Conservation (phyloP, 1,140 invertebrate genomes). For the Cydia fagiglandana region DNA sequence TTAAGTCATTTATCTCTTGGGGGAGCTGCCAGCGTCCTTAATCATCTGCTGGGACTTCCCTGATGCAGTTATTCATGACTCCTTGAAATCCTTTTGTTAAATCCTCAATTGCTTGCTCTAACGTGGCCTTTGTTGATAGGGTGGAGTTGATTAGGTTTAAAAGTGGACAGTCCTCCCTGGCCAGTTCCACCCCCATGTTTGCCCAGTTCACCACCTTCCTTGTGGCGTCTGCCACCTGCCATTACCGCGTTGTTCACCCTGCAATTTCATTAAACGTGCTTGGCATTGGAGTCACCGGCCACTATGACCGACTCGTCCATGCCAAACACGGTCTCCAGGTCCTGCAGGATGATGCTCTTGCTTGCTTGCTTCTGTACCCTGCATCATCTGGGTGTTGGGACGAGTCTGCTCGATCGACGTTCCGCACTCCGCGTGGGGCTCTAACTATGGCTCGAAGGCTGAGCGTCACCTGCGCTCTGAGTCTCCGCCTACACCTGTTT, state of each 20-base stretch:
- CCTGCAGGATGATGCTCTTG: background rate
- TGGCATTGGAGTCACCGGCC: too few species aligned
- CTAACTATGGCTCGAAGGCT: background rate
- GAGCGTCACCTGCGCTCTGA: background rate
- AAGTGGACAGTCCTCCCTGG: too few species aligned
- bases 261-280: constrained; percentile 8
- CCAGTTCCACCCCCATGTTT: background rate
- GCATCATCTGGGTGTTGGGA: too few species aligned
- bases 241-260: background rate
- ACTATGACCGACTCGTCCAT: background rate
- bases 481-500: background rate
- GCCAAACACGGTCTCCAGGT: background rate
- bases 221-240: background rate
- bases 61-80: background rate
- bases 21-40: background rate
- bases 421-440: background rate
- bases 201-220: background rate
- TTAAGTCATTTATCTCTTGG: background rate
- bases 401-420: background rate
- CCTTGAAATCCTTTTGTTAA: background rate
- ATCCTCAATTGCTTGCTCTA: background rate
- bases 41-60: background rate
- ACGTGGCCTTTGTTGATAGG: background rate
- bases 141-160: background rate
- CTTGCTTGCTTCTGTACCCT: too few species aligned